Evolutionary conservation across 2,113 vertebrate species (phyloP), one percentile per base, ranked within the genome.

Genomic region (Cavia porcellus): DNA sequence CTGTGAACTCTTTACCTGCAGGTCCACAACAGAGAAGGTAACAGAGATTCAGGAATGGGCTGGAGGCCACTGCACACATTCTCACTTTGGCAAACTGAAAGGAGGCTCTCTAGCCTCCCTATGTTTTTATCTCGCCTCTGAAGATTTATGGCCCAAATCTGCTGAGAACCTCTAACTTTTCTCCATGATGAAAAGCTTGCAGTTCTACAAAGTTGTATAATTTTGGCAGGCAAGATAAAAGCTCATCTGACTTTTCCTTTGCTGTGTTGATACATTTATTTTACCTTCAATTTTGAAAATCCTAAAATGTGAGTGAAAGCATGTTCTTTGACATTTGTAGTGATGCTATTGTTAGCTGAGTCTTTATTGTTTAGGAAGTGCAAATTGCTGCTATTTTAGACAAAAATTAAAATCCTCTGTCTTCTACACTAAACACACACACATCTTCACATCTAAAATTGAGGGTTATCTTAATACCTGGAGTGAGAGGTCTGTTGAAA

Each of bases 221-320:
- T 47, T 90, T 94, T 61, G 42, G 84, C 57, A 96, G 55, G 85
- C 59, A 38, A 90, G 95, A 64, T 75, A 94, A 92, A 89, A 89
- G 57, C 22, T 3, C 15, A 20, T 70, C 75, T 82, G 61, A 77
- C 62, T 87, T 72, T 61, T 22, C 75, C 28, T 64, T 95, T 38
- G 61, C 90, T 64, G 6, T 85, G 17, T 38, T 72, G 92, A 85
- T 79, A 47, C 24, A 10, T 90, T 95, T 66, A 52, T 22, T 66
- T 95, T 92, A 45, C 70, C 59, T 88, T 90, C n/a, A 90, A 17
- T 74, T 94, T 66, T 75, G 74, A 95, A 95, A 93, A 93, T 72
- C 80, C 62, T 80, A 50, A 93, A n/a, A 85, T 57, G 15, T 52
- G 42, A 89, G 68, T 0, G 7, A 59, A 95, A 75, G n/a, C 45